Evolutionary conservation across 2,113 vertebrate species (phyloP).

Genomic region (Hyperopisus bebe): DNA sequence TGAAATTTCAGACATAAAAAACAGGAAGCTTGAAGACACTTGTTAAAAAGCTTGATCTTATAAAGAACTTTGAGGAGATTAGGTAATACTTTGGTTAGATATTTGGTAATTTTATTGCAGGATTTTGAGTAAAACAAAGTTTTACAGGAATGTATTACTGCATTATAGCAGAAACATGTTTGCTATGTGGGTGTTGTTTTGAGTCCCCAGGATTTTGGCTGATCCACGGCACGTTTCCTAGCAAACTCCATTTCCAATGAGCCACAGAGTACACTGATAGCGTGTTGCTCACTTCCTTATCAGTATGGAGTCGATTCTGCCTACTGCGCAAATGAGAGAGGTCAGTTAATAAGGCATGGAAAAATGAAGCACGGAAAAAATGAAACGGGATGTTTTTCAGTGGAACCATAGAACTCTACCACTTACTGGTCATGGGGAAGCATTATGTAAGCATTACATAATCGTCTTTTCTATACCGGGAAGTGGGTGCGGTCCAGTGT

Average conservation of each 20-base stretch:
- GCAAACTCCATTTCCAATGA: not conserved
- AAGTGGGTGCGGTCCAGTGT: not conserved
- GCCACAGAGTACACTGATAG: not conserved
- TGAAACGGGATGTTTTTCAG: not conserved
- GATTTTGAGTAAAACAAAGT: not conserved
- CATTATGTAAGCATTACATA: not conserved
- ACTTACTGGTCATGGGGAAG: not conserved
- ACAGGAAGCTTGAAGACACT: not conserved
- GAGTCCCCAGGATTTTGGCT: not conserved
- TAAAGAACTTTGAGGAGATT: not conserved
- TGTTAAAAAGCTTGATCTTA: not conserved
- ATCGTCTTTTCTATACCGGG: not conserved
- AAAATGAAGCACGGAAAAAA: not conserved
- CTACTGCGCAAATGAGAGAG: not conserved
- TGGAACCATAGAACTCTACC: not conserved
- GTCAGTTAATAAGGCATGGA: not conserved
- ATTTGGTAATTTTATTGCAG: not conserved
- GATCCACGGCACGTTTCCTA: not conserved
- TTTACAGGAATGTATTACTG: not conserved
- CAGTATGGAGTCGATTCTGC: not conserved
- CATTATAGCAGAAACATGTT: not conserved
- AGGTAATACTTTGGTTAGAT: not conserved
- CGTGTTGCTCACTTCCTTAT: not conserved
- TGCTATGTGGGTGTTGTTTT: not conserved
- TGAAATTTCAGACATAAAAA: not conserved